These are phyloP conservation scores for Thamnophis sirtalis DNA, from an alignment of 2,113 vertebrate species.

Conservation along the genomic window DNA sequence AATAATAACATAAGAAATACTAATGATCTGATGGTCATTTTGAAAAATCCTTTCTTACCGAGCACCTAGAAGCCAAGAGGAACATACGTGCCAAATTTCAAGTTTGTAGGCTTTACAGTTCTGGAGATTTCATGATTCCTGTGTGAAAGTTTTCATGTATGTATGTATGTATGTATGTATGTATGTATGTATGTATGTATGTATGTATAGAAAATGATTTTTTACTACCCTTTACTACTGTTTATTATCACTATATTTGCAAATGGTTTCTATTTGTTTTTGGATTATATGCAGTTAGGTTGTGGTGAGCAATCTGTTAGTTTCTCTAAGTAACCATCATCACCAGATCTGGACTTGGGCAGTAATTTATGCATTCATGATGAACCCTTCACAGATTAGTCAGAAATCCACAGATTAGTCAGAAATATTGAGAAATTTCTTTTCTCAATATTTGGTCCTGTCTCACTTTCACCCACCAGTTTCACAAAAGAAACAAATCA, in stretches of 20 bases:
- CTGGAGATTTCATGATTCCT: too few species aligned
- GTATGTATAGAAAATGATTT: too few species aligned
- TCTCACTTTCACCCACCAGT: background rate
- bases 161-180: too few species aligned
- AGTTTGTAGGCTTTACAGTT: too few species aligned
- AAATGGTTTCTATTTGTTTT: background rate
- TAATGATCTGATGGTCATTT: too few species aligned
- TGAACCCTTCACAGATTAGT: background rate
- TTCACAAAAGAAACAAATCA: background rate
- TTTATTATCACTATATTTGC: background rate
- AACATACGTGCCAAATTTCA: too few species aligned
- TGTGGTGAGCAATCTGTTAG: background rate
- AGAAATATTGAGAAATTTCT: background rate
- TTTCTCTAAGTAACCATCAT: background rate
- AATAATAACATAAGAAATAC: too few species aligned
- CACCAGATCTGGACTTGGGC: background rate
- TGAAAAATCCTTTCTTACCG: too few species aligned
- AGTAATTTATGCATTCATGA: background rate
- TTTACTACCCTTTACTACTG: background rate
- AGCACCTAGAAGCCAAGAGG: too few species aligned
- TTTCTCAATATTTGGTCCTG: background rate
- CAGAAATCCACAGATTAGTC: background rate
- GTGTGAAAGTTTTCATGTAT: too few species aligned
- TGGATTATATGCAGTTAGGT: background rate
- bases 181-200: too few species aligned